A percentile compares a stretch with the other conserved stretches of the same genome.
These are phyloP conservation scores for Drosophila paulistorum DNA, from an alignment of 1,140 invertebrate genomes.

Conservation along the genomic window DNA sequence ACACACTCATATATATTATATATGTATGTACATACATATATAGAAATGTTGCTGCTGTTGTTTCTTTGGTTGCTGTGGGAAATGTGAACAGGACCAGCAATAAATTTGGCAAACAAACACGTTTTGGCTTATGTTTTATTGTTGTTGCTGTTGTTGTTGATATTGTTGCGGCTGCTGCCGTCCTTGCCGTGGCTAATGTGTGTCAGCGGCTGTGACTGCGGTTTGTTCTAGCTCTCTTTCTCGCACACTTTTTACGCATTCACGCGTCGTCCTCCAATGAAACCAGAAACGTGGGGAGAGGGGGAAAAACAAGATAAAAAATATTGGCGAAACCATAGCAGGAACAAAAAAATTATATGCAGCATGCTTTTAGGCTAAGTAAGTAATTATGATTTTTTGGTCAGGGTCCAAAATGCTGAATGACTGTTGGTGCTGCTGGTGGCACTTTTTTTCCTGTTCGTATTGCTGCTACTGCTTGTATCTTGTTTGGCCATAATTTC, in stretches of 20 bases:
- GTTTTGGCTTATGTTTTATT: conserved; percentile 65
- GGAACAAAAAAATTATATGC: conserved; percentile 44
- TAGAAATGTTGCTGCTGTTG: conserved; percentile 41
- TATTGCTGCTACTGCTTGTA: conserved; percentile 17
- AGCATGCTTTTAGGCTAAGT: conserved; percentile 58
- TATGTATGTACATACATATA: not conserved
- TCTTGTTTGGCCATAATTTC: conserved; percentile 62
- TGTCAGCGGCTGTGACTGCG: conserved; percentile 56
- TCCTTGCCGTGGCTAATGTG: conserved; percentile 74
- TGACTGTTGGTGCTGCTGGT: conserved; percentile 12
- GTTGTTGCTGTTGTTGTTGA: conserved; percentile 39
- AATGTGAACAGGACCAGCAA: conserved; percentile 53
- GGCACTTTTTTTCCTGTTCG: conserved; percentile 5
- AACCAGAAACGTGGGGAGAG: not conserved
- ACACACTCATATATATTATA: conserved; percentile 29
- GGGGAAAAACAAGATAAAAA: conserved; percentile 26
- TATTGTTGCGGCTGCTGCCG: conserved; percentile 40
- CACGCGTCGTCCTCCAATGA: conserved; percentile 47
- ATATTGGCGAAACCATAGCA: conserved; percentile 56
- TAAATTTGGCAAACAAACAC: conserved; percentile 79
- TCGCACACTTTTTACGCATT: conserved; percentile 68
- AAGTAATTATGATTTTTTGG: conserved; percentile 61
- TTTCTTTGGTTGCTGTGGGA: conserved; percentile 54
- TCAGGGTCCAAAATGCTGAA: conserved; percentile 24
- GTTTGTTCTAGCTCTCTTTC: conserved; percentile 22